Percentiles rank a stretch among this genome's conserved stretches.
These are phyloP conservation scores for Gallinago solitaria DNA, from an alignment of 2,797 vertebrate species.

Conservation along the genomic window DNA sequence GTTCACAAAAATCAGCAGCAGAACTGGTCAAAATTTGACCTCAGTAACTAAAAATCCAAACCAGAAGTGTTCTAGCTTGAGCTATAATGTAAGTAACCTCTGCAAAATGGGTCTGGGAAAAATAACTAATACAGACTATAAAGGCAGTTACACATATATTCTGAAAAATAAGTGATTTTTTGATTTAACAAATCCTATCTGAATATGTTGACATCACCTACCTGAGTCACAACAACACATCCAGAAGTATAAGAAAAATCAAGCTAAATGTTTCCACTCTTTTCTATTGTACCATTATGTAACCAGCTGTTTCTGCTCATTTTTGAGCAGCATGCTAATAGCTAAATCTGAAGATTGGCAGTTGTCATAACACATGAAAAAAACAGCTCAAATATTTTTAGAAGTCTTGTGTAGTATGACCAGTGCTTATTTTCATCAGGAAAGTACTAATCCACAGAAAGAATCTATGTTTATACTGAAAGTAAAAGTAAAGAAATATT, in stretches of 20 bases:
- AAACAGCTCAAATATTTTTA: neutral
- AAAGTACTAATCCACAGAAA: neutral
- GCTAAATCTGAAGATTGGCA: neutral
- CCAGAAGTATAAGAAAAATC: neutral
- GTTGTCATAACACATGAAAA: neutral
- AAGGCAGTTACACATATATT: neutral
- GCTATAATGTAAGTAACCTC: neutral
- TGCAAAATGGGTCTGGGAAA: neutral
- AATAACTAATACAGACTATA: neutral
- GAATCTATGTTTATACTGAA: neutral
- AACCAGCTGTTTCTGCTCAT: neutral
- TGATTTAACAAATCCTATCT: neutral
- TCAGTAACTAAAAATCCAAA: neutral
- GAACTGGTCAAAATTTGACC: neutral
- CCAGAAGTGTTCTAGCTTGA: neutral
- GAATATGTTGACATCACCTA: neutral
- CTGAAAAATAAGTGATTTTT: neutral
- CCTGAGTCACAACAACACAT: neutral
- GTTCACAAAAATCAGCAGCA: neutral
- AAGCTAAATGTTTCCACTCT: neutral
- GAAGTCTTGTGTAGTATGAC: accelerated
- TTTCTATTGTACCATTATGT: neutral
- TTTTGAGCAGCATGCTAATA: neutral
- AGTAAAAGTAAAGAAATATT: neutral
- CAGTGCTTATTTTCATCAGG: neutral